These are phyloP conservation scores for Tapirus indicus DNA, from an alignment of 2,797 vertebrate species.

Conservation along the genomic window DNA sequence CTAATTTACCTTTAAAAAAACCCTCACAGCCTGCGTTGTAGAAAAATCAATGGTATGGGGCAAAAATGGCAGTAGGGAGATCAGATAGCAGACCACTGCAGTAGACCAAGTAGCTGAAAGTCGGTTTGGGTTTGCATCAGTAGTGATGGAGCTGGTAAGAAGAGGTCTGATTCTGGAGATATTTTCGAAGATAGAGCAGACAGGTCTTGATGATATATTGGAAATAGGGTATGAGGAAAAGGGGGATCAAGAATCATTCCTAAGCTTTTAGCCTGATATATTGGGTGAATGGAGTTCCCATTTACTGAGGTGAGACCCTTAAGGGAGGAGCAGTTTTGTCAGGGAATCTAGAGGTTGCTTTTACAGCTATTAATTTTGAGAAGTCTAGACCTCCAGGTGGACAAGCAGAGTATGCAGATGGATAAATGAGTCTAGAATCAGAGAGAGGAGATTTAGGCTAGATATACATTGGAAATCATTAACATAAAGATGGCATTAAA, in stretches of 20 bases:
- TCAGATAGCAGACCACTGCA: background rate
- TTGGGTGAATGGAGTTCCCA: background rate
- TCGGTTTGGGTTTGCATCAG: background rate
- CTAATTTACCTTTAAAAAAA: background rate
- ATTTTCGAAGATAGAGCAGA: slow-evolving; percentile 3
- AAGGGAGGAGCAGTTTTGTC: background rate
- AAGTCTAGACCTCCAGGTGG: background rate
- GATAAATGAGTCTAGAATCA: background rate
- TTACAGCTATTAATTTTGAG: background rate
- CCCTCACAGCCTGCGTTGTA: background rate
- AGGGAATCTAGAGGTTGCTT: background rate
- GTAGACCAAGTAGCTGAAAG: background rate
- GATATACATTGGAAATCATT: background rate
- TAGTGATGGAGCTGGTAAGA: background rate
- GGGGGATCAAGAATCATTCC: background rate
- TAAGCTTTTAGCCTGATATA: background rate
- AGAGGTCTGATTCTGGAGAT: background rate
- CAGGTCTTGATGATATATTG: background rate
- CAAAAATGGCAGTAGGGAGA: background rate
- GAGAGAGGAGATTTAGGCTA: background rate
- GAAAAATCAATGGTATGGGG: background rate
- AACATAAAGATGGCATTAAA: background rate
- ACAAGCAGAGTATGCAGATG: background rate
- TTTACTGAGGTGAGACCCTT: background rate
- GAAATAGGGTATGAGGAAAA: background rate